Evolutionary conservation across 2,797 vertebrate species (phyloP).

Genomic region (Eupleurogrammus muticus): DNA sequence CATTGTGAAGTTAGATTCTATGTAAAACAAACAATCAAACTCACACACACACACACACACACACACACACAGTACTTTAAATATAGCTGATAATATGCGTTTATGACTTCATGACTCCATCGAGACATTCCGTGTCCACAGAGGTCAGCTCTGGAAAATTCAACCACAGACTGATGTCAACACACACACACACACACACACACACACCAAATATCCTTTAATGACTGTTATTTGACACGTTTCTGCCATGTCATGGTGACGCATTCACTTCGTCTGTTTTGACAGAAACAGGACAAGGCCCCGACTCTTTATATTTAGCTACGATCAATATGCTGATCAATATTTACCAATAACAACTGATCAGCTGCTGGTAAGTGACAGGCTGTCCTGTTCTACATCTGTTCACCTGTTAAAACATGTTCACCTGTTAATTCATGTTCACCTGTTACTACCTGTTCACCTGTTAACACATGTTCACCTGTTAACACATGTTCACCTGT

Average conservation of each 20-base stretch:
- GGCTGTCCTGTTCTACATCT: too few species aligned
- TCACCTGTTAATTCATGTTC: too few species aligned
- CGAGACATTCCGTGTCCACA: conserved; percentile 49
- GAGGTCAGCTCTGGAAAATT: conserved; percentile 41
- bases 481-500: too few species aligned
- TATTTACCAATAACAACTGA: neutral
- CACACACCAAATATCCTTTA: conserved; percentile 68
- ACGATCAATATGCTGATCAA: too few species aligned
- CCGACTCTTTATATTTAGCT: too few species aligned
- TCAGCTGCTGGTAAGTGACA: neutral
- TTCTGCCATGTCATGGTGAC: conserved; percentile 79
- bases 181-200: conserved; percentile 42
- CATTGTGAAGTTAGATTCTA: conserved; percentile 36
- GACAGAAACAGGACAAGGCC: conserved; percentile 50
- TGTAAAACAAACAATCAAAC: conserved; percentile 30
- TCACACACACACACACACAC: neutral
- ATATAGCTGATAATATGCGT: conserved; percentile 56
- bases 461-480: too few species aligned
- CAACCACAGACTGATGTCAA: conserved; percentile 46
- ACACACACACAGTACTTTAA: conserved; percentile 35
- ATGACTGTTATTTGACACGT: conserved; percentile 78
- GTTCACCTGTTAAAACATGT: too few species aligned
- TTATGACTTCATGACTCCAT: conserved; percentile 56
- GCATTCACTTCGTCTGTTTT: conserved; percentile 34
- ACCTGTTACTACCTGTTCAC: too few species aligned